Percentiles rank a stretch among this genome's conserved stretches.
Conservation (phyloP, 1,140 invertebrate species). For the Ceratina calcarata region DNA sequence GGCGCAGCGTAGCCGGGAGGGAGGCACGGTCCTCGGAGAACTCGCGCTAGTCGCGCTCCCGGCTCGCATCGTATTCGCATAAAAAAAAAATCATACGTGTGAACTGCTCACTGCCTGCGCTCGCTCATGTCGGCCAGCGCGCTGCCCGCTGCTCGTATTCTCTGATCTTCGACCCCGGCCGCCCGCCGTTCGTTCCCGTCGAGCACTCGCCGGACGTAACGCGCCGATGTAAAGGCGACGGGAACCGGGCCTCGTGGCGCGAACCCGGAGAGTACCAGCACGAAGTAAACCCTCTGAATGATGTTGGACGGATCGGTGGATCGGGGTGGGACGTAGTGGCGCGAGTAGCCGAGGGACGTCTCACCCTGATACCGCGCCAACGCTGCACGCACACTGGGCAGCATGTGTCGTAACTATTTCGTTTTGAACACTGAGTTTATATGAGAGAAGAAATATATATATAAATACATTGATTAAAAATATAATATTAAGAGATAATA, state of each 20-base stretch:
- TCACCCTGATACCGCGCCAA: conserved; percentile 54
- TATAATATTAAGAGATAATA: conserved; percentile 78
- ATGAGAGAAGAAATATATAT: conserved; percentile 61
- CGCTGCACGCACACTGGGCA: conserved; percentile 69
- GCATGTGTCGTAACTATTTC: conserved; percentile 72
- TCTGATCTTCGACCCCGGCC: conserved; percentile 54
- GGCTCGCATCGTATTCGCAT: conserved; percentile 69
- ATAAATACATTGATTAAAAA: conserved; percentile 71
- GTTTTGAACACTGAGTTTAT: conserved; percentile 74
- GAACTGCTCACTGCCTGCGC: conserved; percentile 79
- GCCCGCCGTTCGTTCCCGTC: conserved; percentile 28
- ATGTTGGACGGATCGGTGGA: conserved; percentile 59
- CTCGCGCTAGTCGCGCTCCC: conserved; percentile 58
- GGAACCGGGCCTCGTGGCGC: neutral
- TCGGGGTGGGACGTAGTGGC: conserved; percentile 42
- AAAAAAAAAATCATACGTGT: conserved; percentile 72
- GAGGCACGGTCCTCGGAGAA: conserved; percentile 46
- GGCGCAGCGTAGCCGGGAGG: conserved; percentile 56
- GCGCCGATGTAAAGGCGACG: neutral
- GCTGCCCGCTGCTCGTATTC: conserved; percentile 76
- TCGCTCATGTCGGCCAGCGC: conserved; percentile 73
- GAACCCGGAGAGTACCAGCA: conserved; percentile 70
- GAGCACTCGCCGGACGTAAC: no score
- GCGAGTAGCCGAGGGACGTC: neutral
- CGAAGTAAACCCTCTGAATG: conserved; percentile 54